Percentiles rank a stretch among this genome's conserved stretches.
Conservation (phyloP, 2,888 invertebrate genomes). For the Amiota mariae region DNA sequence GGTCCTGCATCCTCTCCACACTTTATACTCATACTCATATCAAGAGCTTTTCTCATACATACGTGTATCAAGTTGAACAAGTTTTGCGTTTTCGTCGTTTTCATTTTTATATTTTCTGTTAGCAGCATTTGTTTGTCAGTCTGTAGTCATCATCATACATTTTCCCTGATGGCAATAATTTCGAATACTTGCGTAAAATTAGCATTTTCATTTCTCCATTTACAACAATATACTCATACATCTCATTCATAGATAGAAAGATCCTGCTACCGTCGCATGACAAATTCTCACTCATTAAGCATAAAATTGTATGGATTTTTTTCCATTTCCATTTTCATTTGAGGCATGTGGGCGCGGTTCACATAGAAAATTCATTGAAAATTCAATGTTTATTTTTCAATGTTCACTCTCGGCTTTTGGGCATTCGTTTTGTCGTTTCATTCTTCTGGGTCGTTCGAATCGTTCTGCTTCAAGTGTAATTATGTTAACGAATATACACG, state of each 20-base stretch:
- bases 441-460: neutral
- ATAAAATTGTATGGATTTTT: neutral
- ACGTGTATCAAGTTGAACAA: too few species aligned
- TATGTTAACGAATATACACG: constrained; percentile 23
- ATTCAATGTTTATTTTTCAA: constrained; percentile 23
- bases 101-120: too few species aligned
- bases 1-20: too few species aligned
- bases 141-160: neutral
- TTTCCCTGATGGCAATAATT: constrained; percentile 8
- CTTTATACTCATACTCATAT: too few species aligned
- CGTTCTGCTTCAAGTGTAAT: neutral
- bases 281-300: constrained; percentile 19
- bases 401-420: neutral
- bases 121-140: neutral
- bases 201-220: constrained; percentile 5
- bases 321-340: neutral
- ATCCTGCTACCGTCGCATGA: neutral
- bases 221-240: too few species aligned
- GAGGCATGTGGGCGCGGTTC: neutral
- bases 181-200: constrained; percentile 14
- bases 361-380: constrained; percentile 18
- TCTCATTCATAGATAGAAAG: too few species aligned
- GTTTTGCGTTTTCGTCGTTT: too few species aligned
- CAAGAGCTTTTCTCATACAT: too few species aligned
- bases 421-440: neutral